Base-by-base conservation (phyloP, 2,113 vertebrate species). In the Cisticola juncidis region DNA sequence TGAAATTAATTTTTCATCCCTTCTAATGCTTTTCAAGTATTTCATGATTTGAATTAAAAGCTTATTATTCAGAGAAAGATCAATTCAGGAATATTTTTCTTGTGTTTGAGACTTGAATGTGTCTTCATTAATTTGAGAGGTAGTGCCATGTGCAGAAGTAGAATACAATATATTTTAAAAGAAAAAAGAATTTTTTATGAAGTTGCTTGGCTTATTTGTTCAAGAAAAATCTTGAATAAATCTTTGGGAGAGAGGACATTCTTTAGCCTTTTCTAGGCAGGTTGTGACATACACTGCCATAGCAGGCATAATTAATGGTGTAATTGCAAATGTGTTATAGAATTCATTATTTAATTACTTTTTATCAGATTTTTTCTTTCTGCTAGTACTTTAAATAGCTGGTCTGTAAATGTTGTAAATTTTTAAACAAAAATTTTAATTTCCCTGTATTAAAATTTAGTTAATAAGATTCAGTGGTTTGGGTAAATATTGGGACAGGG, bases 1-100 rank as follows among this genome's bases (percentile, higher is more conserved):
- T 90, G 66, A 70, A 95, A 73, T 91, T 92, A 1, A 56, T 95
- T 94, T 60, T 53, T 76, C 66, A 78, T 79, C 77, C 50, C 23
- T 80, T 77, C 35, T 68, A 84, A 86, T 23, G 33, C 6, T 81
- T 61, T 81, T 9, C 56, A 81, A 45, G 45, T 50, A 65, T 93
- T 98, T 97, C 91, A 92, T 96, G 88, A 97, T 97, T 97, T 95
- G 92, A 84, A 53, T 71, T 68, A 31, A 14, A 85, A 60, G 24
- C 31, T 86, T n/a, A n/a, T 81, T 73, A 54, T 61, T 66, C 66
- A 45, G 33, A 88, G 26, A 70, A 78, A 88, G 60, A 94, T 40
- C 17, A 76, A 73, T 15, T 53, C 64, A 45, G 19, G 31, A 73
- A 25, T 77, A 47, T 65, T 94, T 72, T 86, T 64, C 26, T 24